Evolutionary conservation across 2,797 vertebrate genomes (phyloP).

Genomic region (Enoplosus armatus): DNA sequence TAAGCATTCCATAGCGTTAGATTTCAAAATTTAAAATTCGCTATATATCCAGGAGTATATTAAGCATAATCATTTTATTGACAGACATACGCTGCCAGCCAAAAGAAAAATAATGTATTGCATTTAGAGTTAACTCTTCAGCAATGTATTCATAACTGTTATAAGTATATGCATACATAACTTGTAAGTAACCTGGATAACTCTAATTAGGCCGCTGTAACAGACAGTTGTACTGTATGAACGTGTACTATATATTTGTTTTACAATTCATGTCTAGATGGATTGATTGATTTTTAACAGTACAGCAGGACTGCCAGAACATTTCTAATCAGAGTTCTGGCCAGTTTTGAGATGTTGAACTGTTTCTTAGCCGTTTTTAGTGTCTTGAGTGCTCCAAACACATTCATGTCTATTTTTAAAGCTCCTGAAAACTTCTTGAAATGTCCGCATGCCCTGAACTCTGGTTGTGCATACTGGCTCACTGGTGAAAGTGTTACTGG

Average conservation of each 20-base stretch:
- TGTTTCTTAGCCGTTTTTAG: neutral
- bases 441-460: neutral
- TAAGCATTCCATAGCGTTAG: neutral
- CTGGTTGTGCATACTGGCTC: neutral
- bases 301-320: neutral
- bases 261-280: neutral
- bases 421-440: neutral
- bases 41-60: neutral
- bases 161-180: neutral
- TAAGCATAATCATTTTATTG: conserved; percentile 7
- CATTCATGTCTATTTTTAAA: neutral
- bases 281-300: neutral
- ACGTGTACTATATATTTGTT: neutral
- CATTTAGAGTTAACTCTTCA: neutral
- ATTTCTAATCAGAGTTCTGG: neutral
- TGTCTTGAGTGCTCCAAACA: neutral
- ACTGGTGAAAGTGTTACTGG: neutral
- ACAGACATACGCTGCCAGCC: conserved; percentile 28
- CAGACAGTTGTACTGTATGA: neutral
- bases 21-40: neutral
- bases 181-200: neutral
- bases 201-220: neutral
- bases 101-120: conserved; percentile 1
- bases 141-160: neutral
- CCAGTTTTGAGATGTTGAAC: neutral